These are phyloP conservation scores for Erpetoichthys calabaricus DNA, from an alignment of 2,797 vertebrate genomes.

Conservation along the genomic window DNA sequence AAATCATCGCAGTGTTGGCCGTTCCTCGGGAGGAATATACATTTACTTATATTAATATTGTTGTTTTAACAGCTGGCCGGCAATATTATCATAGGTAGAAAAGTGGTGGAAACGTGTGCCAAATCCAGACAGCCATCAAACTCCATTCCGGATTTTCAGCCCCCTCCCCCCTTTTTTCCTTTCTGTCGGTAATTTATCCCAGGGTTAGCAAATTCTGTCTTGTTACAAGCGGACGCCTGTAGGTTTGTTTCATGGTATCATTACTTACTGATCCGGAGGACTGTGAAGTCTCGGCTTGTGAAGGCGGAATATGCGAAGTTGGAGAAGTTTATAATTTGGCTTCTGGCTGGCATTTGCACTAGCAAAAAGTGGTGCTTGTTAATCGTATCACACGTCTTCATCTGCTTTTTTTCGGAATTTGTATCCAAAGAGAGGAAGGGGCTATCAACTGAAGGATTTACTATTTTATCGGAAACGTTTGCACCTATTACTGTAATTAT, in stretches of 20 bases:
- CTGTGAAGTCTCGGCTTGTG: constrained; percentile 46
- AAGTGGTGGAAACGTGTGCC: constrained; percentile 51
- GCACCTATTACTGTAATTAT: constrained; percentile 28
- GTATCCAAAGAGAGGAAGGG: constrained; percentile 9
- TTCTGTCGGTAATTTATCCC: constrained; percentile 64
- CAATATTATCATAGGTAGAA: background rate
- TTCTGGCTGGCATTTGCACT: background rate
- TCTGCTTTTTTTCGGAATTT: constrained; percentile 4
- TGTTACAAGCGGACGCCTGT: constrained; percentile 63
- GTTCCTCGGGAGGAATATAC: too few species aligned
- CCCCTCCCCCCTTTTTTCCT: constrained; percentile 49
- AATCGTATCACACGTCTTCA: constrained; percentile 7
- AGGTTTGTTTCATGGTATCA: constrained; percentile 60
- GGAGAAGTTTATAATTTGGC: constrained; percentile 35
- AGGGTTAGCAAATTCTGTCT: constrained; percentile 68
- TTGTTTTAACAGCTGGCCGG: background rate
- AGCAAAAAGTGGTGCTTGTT: constrained; percentile 1
- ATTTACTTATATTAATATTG: too few species aligned
- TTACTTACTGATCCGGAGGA: constrained; percentile 61
- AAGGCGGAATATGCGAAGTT: constrained; percentile 53
- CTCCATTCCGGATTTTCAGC: constrained; percentile 74
- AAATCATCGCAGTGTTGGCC: too few species aligned
- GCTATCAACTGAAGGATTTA: constrained; percentile 15
- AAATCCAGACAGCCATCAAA: constrained; percentile 59
- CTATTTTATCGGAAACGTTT: constrained; percentile 12